phyloP scores from a whole-genome alignment of 2,888 invertebrate species.

The Epinotia demarniana region DNA sequence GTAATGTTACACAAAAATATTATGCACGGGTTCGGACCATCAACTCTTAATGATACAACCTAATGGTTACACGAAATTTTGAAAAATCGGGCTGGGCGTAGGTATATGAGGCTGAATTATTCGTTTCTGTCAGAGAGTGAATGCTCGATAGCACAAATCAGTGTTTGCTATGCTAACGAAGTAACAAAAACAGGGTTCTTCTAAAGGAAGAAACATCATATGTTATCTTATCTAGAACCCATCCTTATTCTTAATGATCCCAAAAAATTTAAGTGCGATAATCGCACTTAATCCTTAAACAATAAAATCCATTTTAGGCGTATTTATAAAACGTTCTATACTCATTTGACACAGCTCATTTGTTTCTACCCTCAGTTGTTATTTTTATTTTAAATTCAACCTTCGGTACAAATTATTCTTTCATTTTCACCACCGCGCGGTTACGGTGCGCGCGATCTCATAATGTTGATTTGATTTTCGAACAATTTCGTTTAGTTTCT shows the following conservation, averaged over 20 bases:
- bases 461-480: conserved; percentile 24
- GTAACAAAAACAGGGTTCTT: no score
- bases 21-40: no score
- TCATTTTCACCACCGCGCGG: conserved; percentile 49
- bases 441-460: conserved; percentile 23
- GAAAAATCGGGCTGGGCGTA: no score
- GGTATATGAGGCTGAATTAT: no score
- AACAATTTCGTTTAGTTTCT: conserved; percentile 27
- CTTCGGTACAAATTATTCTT: conserved; percentile 24
- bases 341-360: not conserved
- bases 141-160: no score
- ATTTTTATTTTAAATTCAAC: conserved; percentile 2
- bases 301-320: not conserved
- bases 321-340: not conserved
- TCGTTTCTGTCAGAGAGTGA: no score
- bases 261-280: not conserved
- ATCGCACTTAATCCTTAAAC: not conserved
- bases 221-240: not conserved
- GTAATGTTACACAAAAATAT: no score
- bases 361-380: conserved; percentile 39
- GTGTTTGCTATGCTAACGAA: no score
- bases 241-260: not conserved
- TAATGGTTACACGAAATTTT: no score
- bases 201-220: no score
- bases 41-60: no score